Conservation (phyloP, 2,113 vertebrate species). For the Sturnus vulgaris region DNA sequence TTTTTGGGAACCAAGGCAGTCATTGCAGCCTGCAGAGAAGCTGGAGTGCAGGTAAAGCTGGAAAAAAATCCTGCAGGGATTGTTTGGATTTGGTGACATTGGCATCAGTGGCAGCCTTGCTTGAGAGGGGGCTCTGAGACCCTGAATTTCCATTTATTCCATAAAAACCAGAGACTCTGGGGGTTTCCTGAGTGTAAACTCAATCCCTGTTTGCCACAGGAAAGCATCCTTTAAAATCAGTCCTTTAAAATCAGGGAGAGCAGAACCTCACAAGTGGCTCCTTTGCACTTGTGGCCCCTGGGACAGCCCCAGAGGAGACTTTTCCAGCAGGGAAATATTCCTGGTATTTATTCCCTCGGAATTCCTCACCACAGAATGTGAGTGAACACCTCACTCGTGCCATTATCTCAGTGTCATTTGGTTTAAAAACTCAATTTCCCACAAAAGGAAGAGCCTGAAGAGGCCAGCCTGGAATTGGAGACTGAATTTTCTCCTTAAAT, state of each 20-base stretch:
- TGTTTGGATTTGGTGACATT: background rate
- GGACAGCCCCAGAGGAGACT: background rate
- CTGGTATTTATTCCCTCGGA: background rate
- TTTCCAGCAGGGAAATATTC: background rate
- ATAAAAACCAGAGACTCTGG: background rate
- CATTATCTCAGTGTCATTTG: background rate
- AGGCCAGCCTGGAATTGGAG: background rate
- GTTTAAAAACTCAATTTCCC: background rate
- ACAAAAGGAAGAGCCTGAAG: background rate
- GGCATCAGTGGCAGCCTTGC: background rate
- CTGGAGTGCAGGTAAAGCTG: conserved; percentile 86
- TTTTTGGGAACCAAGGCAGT: conserved; percentile 85
- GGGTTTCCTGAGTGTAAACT: background rate
- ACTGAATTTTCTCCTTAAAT: background rate
- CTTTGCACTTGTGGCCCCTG: background rate
- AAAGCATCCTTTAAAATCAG: background rate
- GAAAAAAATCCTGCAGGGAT: no score
- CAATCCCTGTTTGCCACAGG: background rate
- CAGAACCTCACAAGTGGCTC: background rate
- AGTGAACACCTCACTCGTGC: background rate
- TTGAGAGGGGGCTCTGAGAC: background rate
- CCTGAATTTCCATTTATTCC: background rate
- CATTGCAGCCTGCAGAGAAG: conserved; percentile 84
- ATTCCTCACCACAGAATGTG: background rate
- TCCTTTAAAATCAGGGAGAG: background rate